Percentiles rank a stretch among this genome's conserved stretches.
These are phyloP conservation scores for Xyrichtys novacula DNA, from an alignment of 2,797 vertebrate species.

Conservation along the genomic window DNA sequence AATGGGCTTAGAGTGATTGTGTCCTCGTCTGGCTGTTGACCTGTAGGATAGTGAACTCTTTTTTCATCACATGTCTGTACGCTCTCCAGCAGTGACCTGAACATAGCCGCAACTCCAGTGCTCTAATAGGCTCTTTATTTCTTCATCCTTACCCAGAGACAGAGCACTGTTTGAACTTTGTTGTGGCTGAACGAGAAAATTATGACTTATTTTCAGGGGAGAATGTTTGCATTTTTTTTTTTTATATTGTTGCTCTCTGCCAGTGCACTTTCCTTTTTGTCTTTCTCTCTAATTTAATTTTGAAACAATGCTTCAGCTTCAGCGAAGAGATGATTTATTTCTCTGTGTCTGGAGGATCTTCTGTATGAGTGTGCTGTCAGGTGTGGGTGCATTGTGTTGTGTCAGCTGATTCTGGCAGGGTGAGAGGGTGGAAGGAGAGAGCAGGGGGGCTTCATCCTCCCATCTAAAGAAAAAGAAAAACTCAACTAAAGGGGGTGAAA, in stretches of 20 bases:
- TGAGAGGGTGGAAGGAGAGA: constrained; percentile 55
- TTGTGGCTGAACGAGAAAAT: constrained; percentile 53
- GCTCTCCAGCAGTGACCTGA: constrained; percentile 60
- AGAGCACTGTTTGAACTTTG: constrained; percentile 70
- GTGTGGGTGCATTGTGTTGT: constrained; percentile 39
- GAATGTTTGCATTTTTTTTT: constrained; percentile 23
- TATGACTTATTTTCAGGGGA: constrained; percentile 52
- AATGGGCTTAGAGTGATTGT: constrained; percentile 52
- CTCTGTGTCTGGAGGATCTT: not conserved
- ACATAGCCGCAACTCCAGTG: constrained; percentile 55
- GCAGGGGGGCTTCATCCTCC: constrained; percentile 30
- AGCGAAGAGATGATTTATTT: not conserved
- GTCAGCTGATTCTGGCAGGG: constrained; percentile 46
- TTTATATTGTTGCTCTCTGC: constrained; percentile 21
- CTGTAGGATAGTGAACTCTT: constrained; percentile 63
- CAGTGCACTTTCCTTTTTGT: constrained; percentile 30
- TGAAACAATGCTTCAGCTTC: constrained; percentile 33
- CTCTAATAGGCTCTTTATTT: constrained; percentile 54
- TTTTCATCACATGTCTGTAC: constrained; percentile 55
- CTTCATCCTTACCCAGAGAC: constrained; percentile 53
- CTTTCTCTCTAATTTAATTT: constrained; percentile 10
- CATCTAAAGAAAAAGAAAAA: not conserved
- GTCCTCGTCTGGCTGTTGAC: constrained; percentile 52
- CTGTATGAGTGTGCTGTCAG: constrained; percentile 56
- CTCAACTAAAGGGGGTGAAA: constrained; percentile 13